These are phyloP conservation scores for Reticulitermes speratus DNA, from an alignment of 1,140 invertebrate genomes.

Conservation along the genomic window DNA sequence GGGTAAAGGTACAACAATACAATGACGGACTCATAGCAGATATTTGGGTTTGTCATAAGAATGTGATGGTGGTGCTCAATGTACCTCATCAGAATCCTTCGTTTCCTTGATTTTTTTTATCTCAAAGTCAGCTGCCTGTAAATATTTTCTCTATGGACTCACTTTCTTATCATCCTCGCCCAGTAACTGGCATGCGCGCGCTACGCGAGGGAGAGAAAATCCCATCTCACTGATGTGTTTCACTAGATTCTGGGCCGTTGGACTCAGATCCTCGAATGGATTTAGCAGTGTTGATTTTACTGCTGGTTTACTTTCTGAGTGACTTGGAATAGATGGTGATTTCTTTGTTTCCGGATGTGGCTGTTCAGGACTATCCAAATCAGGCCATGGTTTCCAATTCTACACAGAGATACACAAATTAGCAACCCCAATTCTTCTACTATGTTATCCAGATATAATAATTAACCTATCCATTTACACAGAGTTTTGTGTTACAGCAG, in stretches of 20 bases:
- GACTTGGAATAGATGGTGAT: slow-evolving; percentile 30
- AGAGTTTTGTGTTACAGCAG: too few relatives aligned
- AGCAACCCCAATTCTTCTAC: not conserved
- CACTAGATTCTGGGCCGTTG: slow-evolving; percentile 63
- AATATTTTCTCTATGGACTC: slow-evolving; percentile 29
- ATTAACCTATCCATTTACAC: too few relatives aligned
- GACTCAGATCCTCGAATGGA: slow-evolving; percentile 58
- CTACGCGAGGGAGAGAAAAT: slow-evolving; percentile 74
- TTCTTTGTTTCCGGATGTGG: slow-evolving; percentile 33
- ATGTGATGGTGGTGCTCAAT: too few relatives aligned
- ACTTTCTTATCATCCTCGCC: slow-evolving; percentile 85
- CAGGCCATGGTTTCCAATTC: slow-evolving; percentile 49
- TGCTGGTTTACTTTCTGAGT: slow-evolving; percentile 22
- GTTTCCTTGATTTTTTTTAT: too few relatives aligned
- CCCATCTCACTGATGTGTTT: slow-evolving; percentile 79
- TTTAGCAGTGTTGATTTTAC: slow-evolving; percentile 41
- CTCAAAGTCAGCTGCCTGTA: too few relatives aligned
- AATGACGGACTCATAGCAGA: too few relatives aligned
- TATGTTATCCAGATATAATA: too few relatives aligned
- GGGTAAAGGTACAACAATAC: too few relatives aligned
- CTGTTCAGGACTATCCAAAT: slow-evolving; percentile 42
- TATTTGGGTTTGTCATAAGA: too few relatives aligned
- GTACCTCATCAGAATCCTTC: too few relatives aligned
- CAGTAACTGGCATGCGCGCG: slow-evolving; percentile 68
- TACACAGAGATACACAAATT: slow-evolving; percentile 38